These are phyloP conservation scores for Tenebrosternarchus preto DNA, from an alignment of 2,113 vertebrate species.

Conservation along the genomic window DNA sequence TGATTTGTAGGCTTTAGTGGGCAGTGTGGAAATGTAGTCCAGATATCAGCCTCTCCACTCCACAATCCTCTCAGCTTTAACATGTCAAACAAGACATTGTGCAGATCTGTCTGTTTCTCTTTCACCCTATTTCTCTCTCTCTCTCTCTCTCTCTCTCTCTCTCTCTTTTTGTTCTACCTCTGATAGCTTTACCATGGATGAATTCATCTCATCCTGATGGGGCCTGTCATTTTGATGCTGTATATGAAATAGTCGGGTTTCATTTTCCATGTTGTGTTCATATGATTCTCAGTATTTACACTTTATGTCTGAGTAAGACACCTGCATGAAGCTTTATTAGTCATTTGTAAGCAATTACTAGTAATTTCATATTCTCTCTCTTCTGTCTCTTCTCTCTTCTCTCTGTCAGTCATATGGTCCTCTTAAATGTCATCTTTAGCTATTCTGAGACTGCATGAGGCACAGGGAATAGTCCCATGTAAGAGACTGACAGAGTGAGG, in stretches of 20 bases:
- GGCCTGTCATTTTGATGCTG: constrained; percentile 59
- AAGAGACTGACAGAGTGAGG: constrained; percentile 44
- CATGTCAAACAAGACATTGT: constrained; percentile 31
- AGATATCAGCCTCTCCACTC: constrained; percentile 31
- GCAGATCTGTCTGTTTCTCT: constrained; percentile 32
- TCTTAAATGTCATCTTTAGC: constrained; percentile 72
- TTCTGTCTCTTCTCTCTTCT: constrained; percentile 73
- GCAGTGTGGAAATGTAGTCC: constrained; percentile 16
- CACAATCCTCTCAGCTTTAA: constrained; percentile 26
- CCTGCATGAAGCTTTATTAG: constrained; percentile 78
- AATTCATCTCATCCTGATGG: constrained; percentile 53
- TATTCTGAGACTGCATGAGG: constrained; percentile 62
- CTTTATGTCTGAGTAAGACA: constrained; percentile 73
- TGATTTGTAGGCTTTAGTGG: constrained; percentile 6
- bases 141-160: constrained; percentile 17
- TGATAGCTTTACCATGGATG: constrained; percentile 59
- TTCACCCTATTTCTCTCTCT: constrained; percentile 18
- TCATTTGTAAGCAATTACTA: constrained; percentile 79
- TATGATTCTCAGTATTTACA: constrained; percentile 75
- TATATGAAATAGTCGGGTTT: constrained; percentile 70
- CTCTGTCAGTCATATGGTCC: constrained; percentile 70
- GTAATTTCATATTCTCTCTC: constrained; percentile 58
- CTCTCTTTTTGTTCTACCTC: constrained; percentile 3
- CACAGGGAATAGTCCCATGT: constrained; percentile 50
- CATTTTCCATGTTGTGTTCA: constrained; percentile 66